Percentiles rank a stretch among this genome's conserved stretches.
Evolutionary conservation across 1,140 invertebrate genomes (phyloP).

Genomic region (Protaetia brevitarsis): DNA sequence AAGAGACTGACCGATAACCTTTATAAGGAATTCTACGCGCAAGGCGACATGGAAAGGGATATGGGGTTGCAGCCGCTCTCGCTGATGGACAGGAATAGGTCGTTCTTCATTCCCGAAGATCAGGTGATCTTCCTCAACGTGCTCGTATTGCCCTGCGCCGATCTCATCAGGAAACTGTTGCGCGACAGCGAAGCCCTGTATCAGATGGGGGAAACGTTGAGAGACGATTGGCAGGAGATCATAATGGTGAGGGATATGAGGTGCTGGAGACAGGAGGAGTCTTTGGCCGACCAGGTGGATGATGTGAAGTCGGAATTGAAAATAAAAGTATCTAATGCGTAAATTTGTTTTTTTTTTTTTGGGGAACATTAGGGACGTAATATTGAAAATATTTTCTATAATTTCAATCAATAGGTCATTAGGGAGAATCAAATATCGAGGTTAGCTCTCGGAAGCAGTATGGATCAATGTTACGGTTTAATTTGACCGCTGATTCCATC

Average conservation of each 20-base stretch:
- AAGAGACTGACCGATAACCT: conserved; percentile 49
- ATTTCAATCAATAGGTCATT: too few relatives aligned
- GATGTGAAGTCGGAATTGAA: too few relatives aligned
- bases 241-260: neutral
- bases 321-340: too few relatives aligned
- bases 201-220: neutral
- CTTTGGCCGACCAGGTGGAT: too few relatives aligned
- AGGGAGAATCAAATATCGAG: too few relatives aligned
- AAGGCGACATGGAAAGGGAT: conserved; percentile 52
- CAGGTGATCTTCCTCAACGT: conserved; percentile 54
- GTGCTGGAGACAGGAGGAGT: neutral
- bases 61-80: conserved; percentile 52
- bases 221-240: neutral
- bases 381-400: too few relatives aligned
- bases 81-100: conserved; percentile 53
- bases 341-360: too few relatives aligned
- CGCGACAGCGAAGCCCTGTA: neutral
- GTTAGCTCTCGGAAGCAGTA: too few relatives aligned
- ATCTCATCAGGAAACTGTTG: conserved; percentile 32
- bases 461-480: too few relatives aligned
- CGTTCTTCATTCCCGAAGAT: conserved; percentile 50
- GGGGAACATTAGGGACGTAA: too few relatives aligned
- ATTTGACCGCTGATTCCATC: too few relatives aligned
- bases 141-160: conserved; percentile 50
- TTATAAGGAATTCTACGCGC: conserved; percentile 41